Conservation (phyloP, 2,113 vertebrate species). For the Myotis yumanensis region DNA sequence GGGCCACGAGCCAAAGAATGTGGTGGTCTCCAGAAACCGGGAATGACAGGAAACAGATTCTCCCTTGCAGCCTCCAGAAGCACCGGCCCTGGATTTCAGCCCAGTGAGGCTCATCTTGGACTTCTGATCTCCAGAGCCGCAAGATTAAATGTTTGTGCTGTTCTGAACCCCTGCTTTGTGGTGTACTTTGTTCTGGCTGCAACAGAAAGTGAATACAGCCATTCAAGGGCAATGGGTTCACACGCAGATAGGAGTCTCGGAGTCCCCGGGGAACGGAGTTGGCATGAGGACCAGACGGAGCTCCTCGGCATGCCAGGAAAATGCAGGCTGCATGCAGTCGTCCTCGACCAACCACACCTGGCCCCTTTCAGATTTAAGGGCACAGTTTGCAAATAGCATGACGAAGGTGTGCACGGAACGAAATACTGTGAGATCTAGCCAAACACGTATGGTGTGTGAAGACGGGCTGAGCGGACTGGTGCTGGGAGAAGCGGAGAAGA, state of each 20-base stretch:
- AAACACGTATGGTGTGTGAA: not conserved
- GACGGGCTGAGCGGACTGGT: too few relatives aligned
- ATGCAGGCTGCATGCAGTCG: not conserved
- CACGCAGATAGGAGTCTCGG: not conserved
- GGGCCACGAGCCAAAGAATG: rapidly evolving
- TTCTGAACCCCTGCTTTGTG: not conserved
- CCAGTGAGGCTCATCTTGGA: not conserved
- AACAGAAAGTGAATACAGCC: not conserved
- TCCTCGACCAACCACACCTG: not conserved
- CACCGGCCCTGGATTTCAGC: not conserved
- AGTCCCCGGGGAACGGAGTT: not conserved
- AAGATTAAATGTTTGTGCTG: not conserved
- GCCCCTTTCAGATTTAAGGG: not conserved
- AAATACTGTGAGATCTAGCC: not conserved
- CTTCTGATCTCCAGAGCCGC: not conserved
- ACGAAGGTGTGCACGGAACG: not conserved
- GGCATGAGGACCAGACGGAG: not conserved
- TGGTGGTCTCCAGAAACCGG: not conserved
- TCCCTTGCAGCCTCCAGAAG: not conserved
- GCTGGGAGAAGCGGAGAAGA: rapidly evolving
- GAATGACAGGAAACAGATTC: not conserved
- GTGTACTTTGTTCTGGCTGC: not conserved
- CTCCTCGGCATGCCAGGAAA: not conserved
- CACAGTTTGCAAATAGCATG: not conserved
- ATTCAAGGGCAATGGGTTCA: too few relatives aligned